Conservation (phyloP, 2,797 vertebrate species). For the Cetoscarus ocellatus region DNA sequence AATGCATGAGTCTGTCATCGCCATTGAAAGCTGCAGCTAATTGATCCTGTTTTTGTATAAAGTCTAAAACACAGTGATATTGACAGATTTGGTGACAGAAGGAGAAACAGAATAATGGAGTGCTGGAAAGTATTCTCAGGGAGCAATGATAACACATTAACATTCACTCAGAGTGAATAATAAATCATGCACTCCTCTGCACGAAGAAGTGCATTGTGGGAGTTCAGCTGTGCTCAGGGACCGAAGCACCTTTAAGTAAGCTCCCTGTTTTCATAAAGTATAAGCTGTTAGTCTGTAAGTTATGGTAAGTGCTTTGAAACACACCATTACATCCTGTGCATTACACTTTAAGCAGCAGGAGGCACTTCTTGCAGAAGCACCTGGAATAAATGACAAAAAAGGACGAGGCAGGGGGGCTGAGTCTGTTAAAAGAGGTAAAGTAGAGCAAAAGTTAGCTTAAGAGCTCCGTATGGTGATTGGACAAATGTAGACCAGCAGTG, state of each 20-base stretch:
- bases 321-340: slow-evolving; percentile 17
- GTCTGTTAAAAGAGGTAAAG: slow-evolving; percentile 50
- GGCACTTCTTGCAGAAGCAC: slow-evolving; percentile 21
- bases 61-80: background rate
- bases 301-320: slow-evolving; percentile 28
- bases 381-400: slow-evolving; percentile 42
- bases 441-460: slow-evolving; percentile 36
- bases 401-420: slow-evolving; percentile 13
- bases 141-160: background rate
- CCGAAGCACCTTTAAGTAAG: slow-evolving; percentile 6
- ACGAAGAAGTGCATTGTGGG: slow-evolving; percentile 4
- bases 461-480: slow-evolving; percentile 36
- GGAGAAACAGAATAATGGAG: background rate
- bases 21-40: background rate
- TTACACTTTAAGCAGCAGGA: slow-evolving; percentile 18
- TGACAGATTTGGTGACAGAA: background rate
- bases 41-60: background rate
- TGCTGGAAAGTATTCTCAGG: background rate
- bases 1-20: background rate
- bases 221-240: background rate
- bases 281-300: slow-evolving; percentile 22
- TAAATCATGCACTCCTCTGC: background rate
- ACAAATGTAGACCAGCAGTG: slow-evolving; percentile 35
- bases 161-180: background rate
- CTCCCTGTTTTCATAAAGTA: slow-evolving; percentile 14